phyloP scores from a whole-genome alignment of 2,113 vertebrate genomes.

The Smithornis capensis region DNA sequence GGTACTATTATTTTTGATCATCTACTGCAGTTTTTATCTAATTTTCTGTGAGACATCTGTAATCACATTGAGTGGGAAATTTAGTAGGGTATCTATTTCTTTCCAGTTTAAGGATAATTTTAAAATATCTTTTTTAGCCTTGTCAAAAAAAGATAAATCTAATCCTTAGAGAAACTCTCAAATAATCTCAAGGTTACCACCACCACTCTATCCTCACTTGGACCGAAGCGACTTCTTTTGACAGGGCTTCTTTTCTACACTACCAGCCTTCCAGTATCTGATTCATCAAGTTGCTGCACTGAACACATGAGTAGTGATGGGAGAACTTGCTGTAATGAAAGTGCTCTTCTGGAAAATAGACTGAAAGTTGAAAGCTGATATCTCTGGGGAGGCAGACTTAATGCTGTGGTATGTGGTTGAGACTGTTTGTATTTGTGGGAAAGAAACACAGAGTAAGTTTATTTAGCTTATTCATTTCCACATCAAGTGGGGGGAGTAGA shows the following conservation, averaged over 20 bases:
- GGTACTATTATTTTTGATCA: neutral
- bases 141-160: neutral
- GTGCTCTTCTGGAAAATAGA: neutral
- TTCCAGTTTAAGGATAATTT: neutral
- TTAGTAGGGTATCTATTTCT: neutral
- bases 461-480: neutral
- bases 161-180: neutral
- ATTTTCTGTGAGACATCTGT: neutral
- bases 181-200: neutral
- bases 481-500: neutral
- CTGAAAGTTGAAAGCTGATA: neutral
- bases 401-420: conserved; percentile 3
- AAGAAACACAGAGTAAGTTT: conserved; percentile 5
- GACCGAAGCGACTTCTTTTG: neutral
- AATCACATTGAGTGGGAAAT: neutral
- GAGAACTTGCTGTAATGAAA: neutral
- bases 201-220: neutral
- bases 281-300: neutral
- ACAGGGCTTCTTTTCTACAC: neutral
- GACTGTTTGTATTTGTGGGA: neutral
- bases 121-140: neutral
- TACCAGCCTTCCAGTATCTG: neutral
- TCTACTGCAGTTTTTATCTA: neutral
- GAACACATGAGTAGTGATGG: neutral
- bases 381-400: conserved; percentile 8